Evolutionary conservation across 1,140 invertebrate species (phyloP), one percentile per base, ranked within the genome.

Genomic region (Drosophila teissieri): DNA sequence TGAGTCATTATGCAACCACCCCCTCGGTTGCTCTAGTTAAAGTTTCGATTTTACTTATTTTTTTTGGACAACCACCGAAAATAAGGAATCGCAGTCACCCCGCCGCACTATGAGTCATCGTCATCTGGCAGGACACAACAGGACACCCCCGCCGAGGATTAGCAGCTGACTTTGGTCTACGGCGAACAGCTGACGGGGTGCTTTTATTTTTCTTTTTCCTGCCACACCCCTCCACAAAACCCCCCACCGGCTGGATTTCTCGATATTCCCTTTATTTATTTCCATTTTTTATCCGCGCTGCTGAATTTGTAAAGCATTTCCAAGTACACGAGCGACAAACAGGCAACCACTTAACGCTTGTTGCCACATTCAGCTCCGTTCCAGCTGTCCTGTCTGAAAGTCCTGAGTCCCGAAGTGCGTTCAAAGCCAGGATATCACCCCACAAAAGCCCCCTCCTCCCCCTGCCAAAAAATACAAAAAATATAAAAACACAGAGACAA

Each of bases 291-390:
- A 53, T 45, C 39, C 63, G 34, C 65, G 77, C 69, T 62, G 75
- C 78, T 65, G 80, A 75, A 83, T 84, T 84, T 84, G 80, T 84
- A 80, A 80, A 84, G 76, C 80, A 84, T 84, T 84, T 84, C 61
- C 69, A 79, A 84, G 78, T 63, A 81, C 78, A 81, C 69, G 60
- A 80, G 80, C 74, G 70, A 83, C 80, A 70, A 84, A 84, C 80
- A 80, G 67, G 80, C 75, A 83, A 83, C 70, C 80, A 84, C 80
- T 84, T 84, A 84, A 84, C 80, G 80, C 48, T 84, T 84, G 80
- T 84, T 84, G 80, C 80, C 80, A 84, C 80, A 63, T 80, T 83
- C 80, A 80, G 78, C 70, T 62, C 64, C 78, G 82, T 83, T 83
- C 80, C 78, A 67, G 75, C 75, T 74, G 63, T 83, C 80, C 64